A percentile compares a stretch with the other conserved stretches of the same genome.
Conservation (phyloP, 2,888 invertebrate genomes). For the Ethmia dodecea region DNA sequence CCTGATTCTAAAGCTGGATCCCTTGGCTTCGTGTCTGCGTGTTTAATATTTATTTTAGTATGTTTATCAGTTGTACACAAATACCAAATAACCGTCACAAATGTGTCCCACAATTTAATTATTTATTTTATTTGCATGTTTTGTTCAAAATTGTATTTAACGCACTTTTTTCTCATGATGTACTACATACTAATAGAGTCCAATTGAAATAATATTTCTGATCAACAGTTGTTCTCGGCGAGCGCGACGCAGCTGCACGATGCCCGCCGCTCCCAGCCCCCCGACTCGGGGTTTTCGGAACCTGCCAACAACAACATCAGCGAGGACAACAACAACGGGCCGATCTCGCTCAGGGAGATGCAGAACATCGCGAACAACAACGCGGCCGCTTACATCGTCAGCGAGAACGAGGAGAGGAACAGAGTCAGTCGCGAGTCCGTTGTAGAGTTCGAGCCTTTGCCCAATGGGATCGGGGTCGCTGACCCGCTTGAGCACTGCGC, state of each 20-base stretch:
- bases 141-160: too few relatives aligned
- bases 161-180: too few relatives aligned
- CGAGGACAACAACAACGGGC: constrained; percentile 77
- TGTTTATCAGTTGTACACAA: too few relatives aligned
- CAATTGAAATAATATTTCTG: too few relatives aligned
- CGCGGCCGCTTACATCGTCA: constrained; percentile 69
- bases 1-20: too few relatives aligned
- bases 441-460: constrained; percentile 65
- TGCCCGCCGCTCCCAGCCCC: constrained; percentile 53
- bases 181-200: too few relatives aligned
- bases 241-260: constrained; percentile 63
- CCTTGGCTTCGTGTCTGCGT: too few relatives aligned
- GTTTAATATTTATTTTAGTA: too few relatives aligned
- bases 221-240: constrained; percentile 55
- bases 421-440: constrained; percentile 61
- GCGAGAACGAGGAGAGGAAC: constrained; percentile 69
- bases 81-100: too few relatives aligned
- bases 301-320: constrained; percentile 65
- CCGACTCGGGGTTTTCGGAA: constrained; percentile 65
- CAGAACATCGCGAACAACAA: constrained; percentile 78
- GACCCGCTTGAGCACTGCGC: constrained; percentile 60
- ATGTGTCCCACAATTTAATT: too few relatives aligned
- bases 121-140: too few relatives aligned
- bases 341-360: constrained; percentile 73
- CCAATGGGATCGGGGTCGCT: constrained; percentile 44